phyloP scores from a whole-genome alignment of 1,140 invertebrate genomes.

The Atta colombica region DNA sequence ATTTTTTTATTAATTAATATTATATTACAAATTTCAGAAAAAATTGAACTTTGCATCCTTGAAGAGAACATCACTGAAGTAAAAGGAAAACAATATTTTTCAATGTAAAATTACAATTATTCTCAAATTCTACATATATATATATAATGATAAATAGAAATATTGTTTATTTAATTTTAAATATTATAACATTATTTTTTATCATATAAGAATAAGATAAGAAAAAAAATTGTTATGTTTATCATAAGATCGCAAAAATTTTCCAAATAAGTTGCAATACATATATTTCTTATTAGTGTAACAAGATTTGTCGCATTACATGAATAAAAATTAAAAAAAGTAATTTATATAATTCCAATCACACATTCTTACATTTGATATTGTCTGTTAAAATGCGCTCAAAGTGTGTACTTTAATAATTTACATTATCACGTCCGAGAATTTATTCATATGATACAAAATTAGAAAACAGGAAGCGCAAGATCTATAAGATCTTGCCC shows the following conservation, averaged over 20 bases:
- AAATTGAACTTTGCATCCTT: slow-evolving; percentile 75
- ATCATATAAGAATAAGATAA: not conserved
- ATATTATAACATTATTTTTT: not conserved
- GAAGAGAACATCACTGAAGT: not conserved
- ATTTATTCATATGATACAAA: slow-evolving; percentile 23
- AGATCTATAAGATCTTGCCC: slow-evolving; percentile 93
- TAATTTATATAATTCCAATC: not conserved
- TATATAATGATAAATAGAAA: not conserved
- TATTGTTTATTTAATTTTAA: not conserved
- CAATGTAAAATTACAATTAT: not conserved
- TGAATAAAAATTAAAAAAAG: not conserved
- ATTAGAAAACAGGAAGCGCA: slow-evolving; percentile 89
- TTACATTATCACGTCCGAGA: no score
- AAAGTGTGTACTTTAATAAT: not conserved
- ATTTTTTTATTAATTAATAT: not conserved
- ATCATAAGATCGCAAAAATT: not conserved
- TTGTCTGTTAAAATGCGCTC: not conserved
- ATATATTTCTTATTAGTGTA: not conserved
- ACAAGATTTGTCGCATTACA: not conserved
- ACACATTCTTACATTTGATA: not conserved
- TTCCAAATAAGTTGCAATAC: not conserved
- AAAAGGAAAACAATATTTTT: not conserved
- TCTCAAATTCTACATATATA: not conserved
- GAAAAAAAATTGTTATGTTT: not conserved
- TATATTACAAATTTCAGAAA: slow-evolving; percentile 68